phyloP scores from a whole-genome alignment of 23 tunicate genomes.

The Clavelina lepadiformis region DNA sequence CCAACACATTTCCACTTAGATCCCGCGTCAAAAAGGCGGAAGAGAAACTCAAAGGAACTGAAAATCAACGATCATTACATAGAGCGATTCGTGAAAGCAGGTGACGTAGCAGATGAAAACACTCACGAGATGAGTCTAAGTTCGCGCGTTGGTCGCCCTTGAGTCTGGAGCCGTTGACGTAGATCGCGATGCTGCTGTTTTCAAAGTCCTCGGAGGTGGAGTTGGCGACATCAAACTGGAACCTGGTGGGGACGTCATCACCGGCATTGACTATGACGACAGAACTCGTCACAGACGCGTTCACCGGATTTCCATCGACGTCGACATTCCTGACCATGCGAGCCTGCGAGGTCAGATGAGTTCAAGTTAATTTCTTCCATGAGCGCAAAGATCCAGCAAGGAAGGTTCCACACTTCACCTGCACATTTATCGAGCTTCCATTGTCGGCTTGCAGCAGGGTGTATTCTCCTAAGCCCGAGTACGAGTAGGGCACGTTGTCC shows the following conservation, averaged over 20 bases:
- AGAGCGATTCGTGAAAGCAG: too few relatives aligned
- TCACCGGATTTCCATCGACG: conserved; percentile 12
- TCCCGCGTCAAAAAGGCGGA: too few relatives aligned
- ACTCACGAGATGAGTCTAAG: too few relatives aligned
- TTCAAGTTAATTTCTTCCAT: not conserved
- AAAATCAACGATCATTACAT: too few relatives aligned
- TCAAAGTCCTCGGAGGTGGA: conserved; percentile 3
- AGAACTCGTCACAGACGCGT: conserved; percentile 26
- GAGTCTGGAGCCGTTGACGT: conserved; percentile 25
- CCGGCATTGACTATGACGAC: conserved; percentile 12
- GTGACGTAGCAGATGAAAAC: too few relatives aligned
- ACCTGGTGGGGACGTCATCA: not conserved
- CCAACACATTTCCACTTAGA: too few relatives aligned
- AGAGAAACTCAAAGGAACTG: too few relatives aligned
- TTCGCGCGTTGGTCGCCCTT: not conserved
- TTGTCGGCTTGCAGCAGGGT: conserved; percentile 11
- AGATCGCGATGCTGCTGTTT: conserved; percentile 12
- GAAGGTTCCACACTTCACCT: too few relatives aligned
- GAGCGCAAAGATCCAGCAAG: not conserved
- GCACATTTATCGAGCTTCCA: conserved; percentile 8
- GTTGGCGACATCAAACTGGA: conserved; percentile 11
- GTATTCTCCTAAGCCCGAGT: conserved; percentile 74
- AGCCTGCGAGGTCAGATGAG: conserved; percentile 11
- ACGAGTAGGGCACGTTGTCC: conserved; percentile 39
- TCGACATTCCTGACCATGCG: conserved; percentile 28